These are phyloP conservation scores for Ganaspis brasiliensis DNA, from an alignment of 2,888 invertebrate species.

Conservation along the genomic window DNA sequence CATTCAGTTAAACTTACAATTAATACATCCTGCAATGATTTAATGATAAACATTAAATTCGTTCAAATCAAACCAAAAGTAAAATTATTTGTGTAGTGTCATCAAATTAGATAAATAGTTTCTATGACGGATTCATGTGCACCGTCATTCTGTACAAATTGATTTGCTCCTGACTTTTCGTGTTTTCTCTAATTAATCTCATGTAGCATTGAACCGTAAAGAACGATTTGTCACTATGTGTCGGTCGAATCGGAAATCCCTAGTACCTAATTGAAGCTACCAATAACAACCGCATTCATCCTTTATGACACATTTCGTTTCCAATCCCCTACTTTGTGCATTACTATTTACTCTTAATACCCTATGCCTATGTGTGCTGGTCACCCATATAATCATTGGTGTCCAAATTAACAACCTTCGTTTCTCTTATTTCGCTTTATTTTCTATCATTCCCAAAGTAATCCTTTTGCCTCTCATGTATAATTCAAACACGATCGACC, in stretches of 20 bases:
- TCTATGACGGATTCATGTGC: conserved; percentile 43
- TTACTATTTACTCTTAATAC: conserved; percentile 68
- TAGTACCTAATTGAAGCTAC: conserved; percentile 56
- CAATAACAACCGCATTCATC: conserved; percentile 52
- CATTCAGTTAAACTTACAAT: too few species aligned
- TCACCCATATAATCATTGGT: conserved; percentile 60
- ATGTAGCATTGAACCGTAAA: conserved; percentile 56
- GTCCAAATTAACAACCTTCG: conserved; percentile 61
- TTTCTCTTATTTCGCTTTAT: conserved; percentile 72
- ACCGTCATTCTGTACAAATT: conserved; percentile 28
- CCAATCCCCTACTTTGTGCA: conserved; percentile 52
- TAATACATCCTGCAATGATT: too few species aligned
- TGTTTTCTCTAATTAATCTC: conserved; percentile 52
- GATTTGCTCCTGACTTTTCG: conserved; percentile 49
- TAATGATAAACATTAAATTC: too few species aligned
- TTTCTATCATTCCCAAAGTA: conserved; percentile 57
- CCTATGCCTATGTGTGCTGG: conserved; percentile 64
- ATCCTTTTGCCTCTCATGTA: conserved; percentile 55
- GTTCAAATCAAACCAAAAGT: too few species aligned
- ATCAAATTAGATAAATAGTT: conserved; percentile 5
- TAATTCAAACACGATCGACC: conserved; percentile 47
- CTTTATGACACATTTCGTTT: conserved; percentile 68
- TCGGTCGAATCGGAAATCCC: conserved; percentile 62
- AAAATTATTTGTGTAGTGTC: not conserved
- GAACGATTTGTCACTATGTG: conserved; percentile 71